Evolutionary conservation across 2,113 vertebrate species (phyloP).

Genomic region (Nerophis ophidion): DNA sequence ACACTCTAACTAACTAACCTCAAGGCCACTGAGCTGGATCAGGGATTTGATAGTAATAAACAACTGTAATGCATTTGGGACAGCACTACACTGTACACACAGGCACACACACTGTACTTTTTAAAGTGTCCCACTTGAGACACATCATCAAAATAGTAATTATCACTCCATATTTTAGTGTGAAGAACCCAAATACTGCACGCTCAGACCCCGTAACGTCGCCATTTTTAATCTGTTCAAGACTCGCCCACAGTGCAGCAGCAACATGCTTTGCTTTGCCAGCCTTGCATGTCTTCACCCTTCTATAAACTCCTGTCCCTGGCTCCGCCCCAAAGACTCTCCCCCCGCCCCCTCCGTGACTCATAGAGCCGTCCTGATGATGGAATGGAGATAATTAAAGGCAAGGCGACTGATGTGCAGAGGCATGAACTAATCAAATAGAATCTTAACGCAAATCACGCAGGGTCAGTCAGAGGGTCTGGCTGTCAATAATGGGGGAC

Average conservation of each 20-base stretch:
- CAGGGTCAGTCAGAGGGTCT: slow-evolving; percentile 22
- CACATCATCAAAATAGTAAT: too few species aligned
- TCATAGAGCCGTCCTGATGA: slow-evolving; percentile 46
- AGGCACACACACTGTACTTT: too few species aligned
- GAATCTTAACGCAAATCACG: slow-evolving; percentile 23
- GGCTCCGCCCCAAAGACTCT: too few species aligned
- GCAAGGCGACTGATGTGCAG: not conserved
- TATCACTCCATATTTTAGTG: too few species aligned
- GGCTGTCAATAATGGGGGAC: slow-evolving; percentile 7
- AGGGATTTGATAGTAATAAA: not conserved
- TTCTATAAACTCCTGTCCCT: too few species aligned
- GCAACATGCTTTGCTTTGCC: not conserved
- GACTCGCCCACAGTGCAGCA: too few species aligned
- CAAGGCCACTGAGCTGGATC: too few species aligned
- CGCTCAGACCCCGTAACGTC: too few species aligned
- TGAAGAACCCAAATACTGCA: too few species aligned
- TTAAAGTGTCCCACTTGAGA: too few species aligned
- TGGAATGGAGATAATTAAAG: slow-evolving; percentile 37
- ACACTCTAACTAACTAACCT: too few species aligned
- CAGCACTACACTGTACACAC: not conserved
- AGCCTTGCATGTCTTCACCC: slow-evolving; percentile 1
- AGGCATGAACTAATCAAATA: slow-evolving; percentile 34
- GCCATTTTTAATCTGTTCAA: too few species aligned
- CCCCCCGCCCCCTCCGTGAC: slow-evolving; percentile 36
- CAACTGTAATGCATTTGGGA: not conserved